Evolutionary conservation across 2,113 vertebrate genomes (phyloP).

Genomic region (Fulmarus glacialis): DNA sequence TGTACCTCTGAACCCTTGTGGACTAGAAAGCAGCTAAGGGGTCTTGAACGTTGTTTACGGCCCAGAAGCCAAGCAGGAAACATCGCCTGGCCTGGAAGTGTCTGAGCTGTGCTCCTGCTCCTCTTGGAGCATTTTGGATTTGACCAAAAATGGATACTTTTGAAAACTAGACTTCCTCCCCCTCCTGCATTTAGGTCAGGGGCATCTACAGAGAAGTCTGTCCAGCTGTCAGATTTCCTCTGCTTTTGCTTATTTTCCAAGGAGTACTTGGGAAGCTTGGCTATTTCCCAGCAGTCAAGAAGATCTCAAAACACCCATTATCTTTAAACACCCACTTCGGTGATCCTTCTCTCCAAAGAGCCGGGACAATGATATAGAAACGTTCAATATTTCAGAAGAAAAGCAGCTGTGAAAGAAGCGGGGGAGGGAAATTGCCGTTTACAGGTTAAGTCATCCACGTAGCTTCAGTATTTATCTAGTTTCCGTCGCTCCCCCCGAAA

Average conservation of each 20-base stretch:
- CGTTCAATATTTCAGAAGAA: accelerated
- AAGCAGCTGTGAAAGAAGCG: background rate
- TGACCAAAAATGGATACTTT: background rate
- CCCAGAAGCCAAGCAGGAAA: background rate
- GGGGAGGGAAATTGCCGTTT: background rate
- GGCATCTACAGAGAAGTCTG: background rate
- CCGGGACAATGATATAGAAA: background rate
- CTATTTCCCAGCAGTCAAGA: background rate
- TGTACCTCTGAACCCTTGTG: background rate
- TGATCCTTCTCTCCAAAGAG: background rate
- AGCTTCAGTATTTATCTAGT: accelerated
- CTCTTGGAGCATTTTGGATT: background rate
- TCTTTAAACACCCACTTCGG: background rate
- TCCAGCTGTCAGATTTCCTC: background rate
- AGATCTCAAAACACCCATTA: background rate
- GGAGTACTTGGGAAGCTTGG: background rate
- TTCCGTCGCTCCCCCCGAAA: accelerated
- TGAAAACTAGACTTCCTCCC: background rate
- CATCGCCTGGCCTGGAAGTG: accelerated
- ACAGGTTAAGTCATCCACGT: background rate
- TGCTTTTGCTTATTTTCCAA: background rate
- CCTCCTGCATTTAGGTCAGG: background rate
- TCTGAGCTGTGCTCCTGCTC: background rate
- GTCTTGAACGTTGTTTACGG: accelerated
- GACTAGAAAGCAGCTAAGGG: background rate